Evolutionary conservation across 2,888 invertebrate species (phyloP), one percentile per base, ranked within the genome.

Genomic region (Athripsodes cinereus): DNA sequence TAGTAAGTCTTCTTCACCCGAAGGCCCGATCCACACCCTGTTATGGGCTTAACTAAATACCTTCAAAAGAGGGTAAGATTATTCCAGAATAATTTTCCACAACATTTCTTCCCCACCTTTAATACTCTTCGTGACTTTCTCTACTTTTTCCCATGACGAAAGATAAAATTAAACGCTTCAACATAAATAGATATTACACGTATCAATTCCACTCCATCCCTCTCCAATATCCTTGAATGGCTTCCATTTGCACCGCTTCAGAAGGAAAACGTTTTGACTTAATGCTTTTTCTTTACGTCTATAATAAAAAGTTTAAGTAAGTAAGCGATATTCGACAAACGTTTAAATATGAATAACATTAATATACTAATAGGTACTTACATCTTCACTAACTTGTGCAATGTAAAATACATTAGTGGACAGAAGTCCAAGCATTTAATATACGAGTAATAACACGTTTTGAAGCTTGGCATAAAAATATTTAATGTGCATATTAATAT

Each of bases 1-100:
- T 44, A 52, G 31, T 56, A 52, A 57, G 57, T 48, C 57, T 48
- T 52, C 57, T 35, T 34, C 26, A 49, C 53, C 47, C 53, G 49
- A 47, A 35, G 47, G 48, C 44, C 31, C 34, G 53, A 52, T 57
- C 44, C 52, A 18, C 26, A 52, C 49, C 49, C 50, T 58, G 58
- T 58, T 53, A 54, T 19, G 48, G 50, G 51, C 58, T 58, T 58
- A 55, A 55, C 50, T 58, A 55, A 58, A 58, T 55, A 55, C 58
- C 58, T 49, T 40, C 44, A 22, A 13, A 50, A 44, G 53, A 57
- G 50, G 50, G 49, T 31, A 53, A 57, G 58, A 58, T 60, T 62
- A 60, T 60, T 47, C 51, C 52, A 31, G 52, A 52, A 62, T 62
- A 60, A 62, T 62, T 62, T 62, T 62, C 60, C 60, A 57, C 60